Base-by-base conservation (phyloP, 2,113 vertebrate species). In the Echinops telfairi region DNA sequence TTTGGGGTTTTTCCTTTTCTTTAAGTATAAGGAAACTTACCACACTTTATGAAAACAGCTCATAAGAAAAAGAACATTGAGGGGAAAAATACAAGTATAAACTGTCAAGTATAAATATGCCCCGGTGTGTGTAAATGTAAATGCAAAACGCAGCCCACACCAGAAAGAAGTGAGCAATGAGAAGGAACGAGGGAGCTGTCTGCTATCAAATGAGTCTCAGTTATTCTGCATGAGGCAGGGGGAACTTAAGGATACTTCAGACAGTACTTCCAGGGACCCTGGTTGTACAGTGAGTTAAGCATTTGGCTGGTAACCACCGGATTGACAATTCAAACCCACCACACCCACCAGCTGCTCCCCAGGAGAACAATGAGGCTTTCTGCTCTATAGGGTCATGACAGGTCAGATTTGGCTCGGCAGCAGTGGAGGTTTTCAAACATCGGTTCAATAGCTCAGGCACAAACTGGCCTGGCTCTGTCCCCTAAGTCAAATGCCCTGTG, bases 51-150 rank as follows among this genome's bases (percentile, higher is more conserved):
- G 6, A 87, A 94, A 83, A 68, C 12, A 25, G 31, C 43, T 10
- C 87, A 23, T 75, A 89, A 75, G 29, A 94, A 87, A 90, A 62
- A 43, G 31, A 92, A 92, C 86, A 73, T 36, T 70, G 76, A 77
- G 90, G 2, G n/a, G 64, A 29, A 83, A 83, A 87, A 82, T 66
- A 71, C 20, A 81, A 89, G 92, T 57, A 80, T 33, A 79, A 58
- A 62, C 60, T 36, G 29, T 25, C 62, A 92, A 80, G 58, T 87
- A 78, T 33, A 88, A 88, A 78, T 40, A 58, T 14, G 27, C 9
- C 25, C 27, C 20, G 70, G 11, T 25, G 33, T 38, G 80, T 58
- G 23, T 83, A 94, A 86, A 88, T 47, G 27, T 23, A 71, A 88
- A 92, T 57, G 15, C 62, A 83, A 88, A 81, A 1, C 84, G 43